Evolutionary conservation across 2,113 vertebrate species (phyloP).

Genomic region (Myotis davidii): DNA sequence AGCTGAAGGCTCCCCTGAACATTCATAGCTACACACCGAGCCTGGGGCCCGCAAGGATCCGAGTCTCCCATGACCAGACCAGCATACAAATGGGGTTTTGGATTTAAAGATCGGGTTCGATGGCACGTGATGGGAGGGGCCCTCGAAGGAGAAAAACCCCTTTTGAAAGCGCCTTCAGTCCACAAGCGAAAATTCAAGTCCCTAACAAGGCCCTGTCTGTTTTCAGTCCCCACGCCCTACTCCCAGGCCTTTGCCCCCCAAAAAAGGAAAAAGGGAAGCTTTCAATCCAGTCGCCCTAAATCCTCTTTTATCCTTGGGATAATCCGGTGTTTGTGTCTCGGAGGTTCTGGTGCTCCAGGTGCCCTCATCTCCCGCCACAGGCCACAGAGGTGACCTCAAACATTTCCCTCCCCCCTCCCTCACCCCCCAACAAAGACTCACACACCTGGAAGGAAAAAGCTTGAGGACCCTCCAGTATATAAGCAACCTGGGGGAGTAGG

Average conservation of each 20-base stretch:
- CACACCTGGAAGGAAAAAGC: not conserved
- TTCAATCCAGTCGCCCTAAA: slow-evolving; percentile 7
- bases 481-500: not conserved
- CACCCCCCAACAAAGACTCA: not conserved
- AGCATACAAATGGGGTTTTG: slow-evolving; percentile 13
- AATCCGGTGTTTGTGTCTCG: not conserved
- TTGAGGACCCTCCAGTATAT: not conserved
- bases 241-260: not conserved
- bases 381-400: not conserved
- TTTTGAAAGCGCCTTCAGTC: not conserved
- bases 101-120: not conserved
- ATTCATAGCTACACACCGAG: not conserved
- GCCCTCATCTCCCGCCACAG: not conserved
- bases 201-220: not conserved
- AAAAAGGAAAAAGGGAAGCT: not conserved
- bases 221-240: not conserved
- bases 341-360: not conserved
- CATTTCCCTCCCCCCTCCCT: not conserved
- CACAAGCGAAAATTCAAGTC: not conserved
- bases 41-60: not conserved
- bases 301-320: not conserved
- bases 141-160: not conserved
- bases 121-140: not conserved
- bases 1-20: not conserved
- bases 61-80: not conserved